Conservation (phyloP, 2,113 vertebrate species). For the Clinocottus analis region DNA sequence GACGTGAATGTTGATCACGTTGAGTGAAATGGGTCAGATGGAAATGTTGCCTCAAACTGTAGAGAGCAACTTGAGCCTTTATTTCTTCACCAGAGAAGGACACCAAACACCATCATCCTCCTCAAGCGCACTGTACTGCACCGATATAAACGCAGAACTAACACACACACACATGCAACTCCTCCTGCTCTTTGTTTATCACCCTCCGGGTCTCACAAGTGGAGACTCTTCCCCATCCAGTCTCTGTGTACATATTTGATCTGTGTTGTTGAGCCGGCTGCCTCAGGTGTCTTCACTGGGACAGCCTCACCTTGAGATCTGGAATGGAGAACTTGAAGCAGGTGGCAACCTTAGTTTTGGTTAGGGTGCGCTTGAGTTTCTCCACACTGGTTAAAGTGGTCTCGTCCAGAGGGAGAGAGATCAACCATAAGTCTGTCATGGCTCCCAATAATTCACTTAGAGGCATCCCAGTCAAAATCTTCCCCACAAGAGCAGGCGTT, state of each 20-base stretch:
- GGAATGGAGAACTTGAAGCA: conserved; percentile 92
- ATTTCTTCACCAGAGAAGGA: conserved; percentile 71
- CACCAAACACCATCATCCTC: conserved; percentile 76
- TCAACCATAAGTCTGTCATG: conserved; percentile 94
- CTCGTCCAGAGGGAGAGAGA: conserved; percentile 94
- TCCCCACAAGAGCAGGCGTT: conserved; percentile 20
- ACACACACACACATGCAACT: neutral
- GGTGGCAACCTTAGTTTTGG: conserved; percentile 87
- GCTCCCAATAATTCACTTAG: conserved; percentile 39
- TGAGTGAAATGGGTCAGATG: conserved; percentile 67
- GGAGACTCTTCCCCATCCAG: neutral
- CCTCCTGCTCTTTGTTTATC: neutral
- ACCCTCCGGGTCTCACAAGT: neutral
- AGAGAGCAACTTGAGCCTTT: conserved; percentile 73
- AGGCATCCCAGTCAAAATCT: conserved; percentile 16
- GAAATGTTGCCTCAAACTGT: conserved; percentile 75
- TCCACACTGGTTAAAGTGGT: conserved; percentile 89
- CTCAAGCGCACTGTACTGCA: conserved; percentile 53
- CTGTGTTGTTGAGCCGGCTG: neutral
- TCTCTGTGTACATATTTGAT: neutral
- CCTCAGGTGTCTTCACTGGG: too few species aligned
- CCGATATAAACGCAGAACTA: conserved; percentile 12
- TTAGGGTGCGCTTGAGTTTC: conserved; percentile 87
- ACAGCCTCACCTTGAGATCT: conserved; percentile 90
- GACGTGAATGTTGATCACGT: conserved; percentile 22